These are phyloP conservation scores for Ceratitis capitata DNA, from an alignment of 1,140 invertebrate genomes.

Conservation along the genomic window DNA sequence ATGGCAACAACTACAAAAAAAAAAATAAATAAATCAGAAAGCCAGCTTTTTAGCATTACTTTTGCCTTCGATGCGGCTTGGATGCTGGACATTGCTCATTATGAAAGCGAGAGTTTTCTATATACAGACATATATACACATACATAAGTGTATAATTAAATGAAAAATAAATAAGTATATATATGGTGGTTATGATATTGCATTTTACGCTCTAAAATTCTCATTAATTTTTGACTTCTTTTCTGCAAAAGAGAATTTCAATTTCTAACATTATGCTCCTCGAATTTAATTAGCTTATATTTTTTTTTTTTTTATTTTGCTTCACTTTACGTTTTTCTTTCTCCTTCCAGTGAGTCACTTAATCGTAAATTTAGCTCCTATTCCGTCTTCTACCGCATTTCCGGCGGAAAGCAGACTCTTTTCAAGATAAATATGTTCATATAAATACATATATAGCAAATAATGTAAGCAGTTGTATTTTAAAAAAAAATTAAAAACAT, in stretches of 20 bases:
- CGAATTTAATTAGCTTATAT: not conserved
- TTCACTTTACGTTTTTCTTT: not conserved
- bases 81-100: not conserved
- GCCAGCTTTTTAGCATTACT: not conserved
- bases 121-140: not conserved
- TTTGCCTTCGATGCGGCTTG: not conserved
- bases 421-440: not conserved
- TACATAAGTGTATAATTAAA: not conserved
- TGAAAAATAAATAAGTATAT: not conserved
- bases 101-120: constrained; percentile 4
- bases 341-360: not conserved
- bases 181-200: no score
- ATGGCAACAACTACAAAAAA: not conserved
- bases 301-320: not conserved
- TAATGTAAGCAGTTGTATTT: not conserved
- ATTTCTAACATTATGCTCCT: not conserved
- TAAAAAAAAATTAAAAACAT: not conserved
- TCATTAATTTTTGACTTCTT: not conserved
- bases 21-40: no score
- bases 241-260: no score
- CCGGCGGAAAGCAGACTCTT: not conserved
- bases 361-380: not conserved
- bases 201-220: not conserved
- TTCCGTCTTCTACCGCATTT: not conserved
- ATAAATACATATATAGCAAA: not conserved